These are phyloP conservation scores for Ormyrus rosae DNA, from an alignment of 2,888 invertebrate genomes.

Conservation along the genomic window DNA sequence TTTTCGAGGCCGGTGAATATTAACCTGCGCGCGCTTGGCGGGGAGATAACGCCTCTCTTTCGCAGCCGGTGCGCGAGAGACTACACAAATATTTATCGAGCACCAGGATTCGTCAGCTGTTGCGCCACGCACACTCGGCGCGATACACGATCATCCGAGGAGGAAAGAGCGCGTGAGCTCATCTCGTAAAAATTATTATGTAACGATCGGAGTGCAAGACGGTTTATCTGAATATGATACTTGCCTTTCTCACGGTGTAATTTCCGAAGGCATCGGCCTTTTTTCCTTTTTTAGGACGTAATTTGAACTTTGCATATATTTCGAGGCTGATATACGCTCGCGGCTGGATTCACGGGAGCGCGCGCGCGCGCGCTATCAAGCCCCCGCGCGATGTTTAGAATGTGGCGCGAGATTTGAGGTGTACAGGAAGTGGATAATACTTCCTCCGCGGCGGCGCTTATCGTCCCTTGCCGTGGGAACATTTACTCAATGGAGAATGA, in stretches of 20 bases:
- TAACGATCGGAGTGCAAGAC: neutral
- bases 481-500: slow-evolving; percentile 46
- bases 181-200: slow-evolving; percentile 27
- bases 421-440: slow-evolving; percentile 55
- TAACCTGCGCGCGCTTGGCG: slow-evolving; percentile 57
- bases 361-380: slow-evolving; percentile 34
- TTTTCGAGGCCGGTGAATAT: slow-evolving; percentile 56
- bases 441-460: slow-evolving; percentile 41
- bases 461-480: slow-evolving; percentile 50
- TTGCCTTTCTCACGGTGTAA: slow-evolving; percentile 47
- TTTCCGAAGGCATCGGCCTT: neutral
- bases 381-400: slow-evolving; percentile 27
- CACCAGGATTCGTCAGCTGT: slow-evolving; percentile 24
- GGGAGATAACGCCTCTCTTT: slow-evolving; percentile 65
- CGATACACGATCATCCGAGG: neutral
- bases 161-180: slow-evolving; percentile 3
- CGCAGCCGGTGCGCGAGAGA: slow-evolving; percentile 59
- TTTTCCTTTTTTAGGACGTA: no score
- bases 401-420: slow-evolving; percentile 37
- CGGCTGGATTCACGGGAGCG: neutral
- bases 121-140: neutral
- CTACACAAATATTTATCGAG: slow-evolving; percentile 71
- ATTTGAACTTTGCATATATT: no score
- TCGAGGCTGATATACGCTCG: no score
- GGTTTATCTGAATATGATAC: slow-evolving; percentile 17